Evolutionary conservation across 2,888 invertebrate genomes (phyloP).

Genomic region (Halocaridina rubra): DNA sequence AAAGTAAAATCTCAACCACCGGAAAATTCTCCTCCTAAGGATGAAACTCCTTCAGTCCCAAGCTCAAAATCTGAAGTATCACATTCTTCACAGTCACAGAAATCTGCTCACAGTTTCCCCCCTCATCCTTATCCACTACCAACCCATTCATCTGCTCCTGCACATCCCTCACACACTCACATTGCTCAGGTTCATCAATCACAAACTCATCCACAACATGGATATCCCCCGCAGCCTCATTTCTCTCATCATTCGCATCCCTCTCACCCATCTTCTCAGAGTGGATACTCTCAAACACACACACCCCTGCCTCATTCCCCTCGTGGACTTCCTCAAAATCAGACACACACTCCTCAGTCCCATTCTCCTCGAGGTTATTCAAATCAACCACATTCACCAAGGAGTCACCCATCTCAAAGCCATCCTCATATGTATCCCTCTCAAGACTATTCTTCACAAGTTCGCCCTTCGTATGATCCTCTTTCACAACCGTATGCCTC

Average conservation of each 20-base stretch:
- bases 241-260: background rate
- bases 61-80: too few relatives aligned
- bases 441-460: background rate
- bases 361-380: conserved; percentile 10
- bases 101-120: background rate
- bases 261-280: background rate
- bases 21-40: too few relatives aligned
- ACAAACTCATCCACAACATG: background rate
- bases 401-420: conserved; percentile 13
- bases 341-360: conserved; percentile 6
- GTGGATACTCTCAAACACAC: background rate
- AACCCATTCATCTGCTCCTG: background rate
- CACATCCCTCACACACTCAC: background rate
- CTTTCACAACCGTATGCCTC: background rate
- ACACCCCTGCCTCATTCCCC: background rate
- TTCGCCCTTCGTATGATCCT: conserved; percentile 20
- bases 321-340: conserved; percentile 10
- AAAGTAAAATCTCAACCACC: too few relatives aligned
- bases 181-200: background rate
- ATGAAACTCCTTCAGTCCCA: too few relatives aligned
- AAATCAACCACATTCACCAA: background rate
- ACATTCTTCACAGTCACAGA: background rate
- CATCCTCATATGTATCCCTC: conserved; percentile 28
- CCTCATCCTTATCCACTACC: conserved; percentile 26
- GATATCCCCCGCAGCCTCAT: background rate